A percentile compares a stretch with the other conserved stretches of the same genome.
phyloP scores from a whole-genome alignment of 2,113 vertebrate species.

The Phaethon lepturus region DNA sequence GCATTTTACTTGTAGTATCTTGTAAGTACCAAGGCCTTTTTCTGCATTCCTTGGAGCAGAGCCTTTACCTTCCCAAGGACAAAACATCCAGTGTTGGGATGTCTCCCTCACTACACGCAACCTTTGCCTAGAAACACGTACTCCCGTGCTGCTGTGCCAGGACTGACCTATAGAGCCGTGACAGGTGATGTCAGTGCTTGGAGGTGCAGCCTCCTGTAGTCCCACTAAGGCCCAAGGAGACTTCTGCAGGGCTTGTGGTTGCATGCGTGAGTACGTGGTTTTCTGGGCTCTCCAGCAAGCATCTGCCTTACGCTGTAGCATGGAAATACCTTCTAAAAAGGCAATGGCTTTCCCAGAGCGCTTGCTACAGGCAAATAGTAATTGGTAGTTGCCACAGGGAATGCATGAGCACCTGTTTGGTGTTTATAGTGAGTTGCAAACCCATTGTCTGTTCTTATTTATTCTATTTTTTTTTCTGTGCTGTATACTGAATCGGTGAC shows the following conservation, averaged over 20 bases:
- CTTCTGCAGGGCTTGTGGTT: not conserved
- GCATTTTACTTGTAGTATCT: not conserved
- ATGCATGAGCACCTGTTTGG: not conserved
- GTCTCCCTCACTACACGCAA: not conserved
- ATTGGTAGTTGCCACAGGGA: not conserved
- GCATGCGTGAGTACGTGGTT: too few relatives aligned
- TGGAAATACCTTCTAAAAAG: not conserved
- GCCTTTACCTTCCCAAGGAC: not conserved
- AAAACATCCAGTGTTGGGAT: not conserved
- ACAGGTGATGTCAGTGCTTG: too few relatives aligned
- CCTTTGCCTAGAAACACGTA: not conserved
- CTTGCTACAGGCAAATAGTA: not conserved
- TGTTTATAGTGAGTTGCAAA: not conserved
- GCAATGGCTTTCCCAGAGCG: not conserved
- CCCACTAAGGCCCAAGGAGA: not conserved
- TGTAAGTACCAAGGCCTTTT: not conserved
- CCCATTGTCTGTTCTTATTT: not conserved
- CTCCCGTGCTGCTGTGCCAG: accelerated
- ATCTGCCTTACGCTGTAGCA: accelerated
- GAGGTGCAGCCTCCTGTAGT: not conserved
- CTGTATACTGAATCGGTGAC: conserved; percentile 81
- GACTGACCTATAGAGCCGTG: not conserved
- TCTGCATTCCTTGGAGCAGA: not conserved
- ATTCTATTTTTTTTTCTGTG: not conserved
- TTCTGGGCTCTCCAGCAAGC: not conserved